Conservation (phyloP, 2,888 invertebrate species). For the Drosophila neonasuta region DNA sequence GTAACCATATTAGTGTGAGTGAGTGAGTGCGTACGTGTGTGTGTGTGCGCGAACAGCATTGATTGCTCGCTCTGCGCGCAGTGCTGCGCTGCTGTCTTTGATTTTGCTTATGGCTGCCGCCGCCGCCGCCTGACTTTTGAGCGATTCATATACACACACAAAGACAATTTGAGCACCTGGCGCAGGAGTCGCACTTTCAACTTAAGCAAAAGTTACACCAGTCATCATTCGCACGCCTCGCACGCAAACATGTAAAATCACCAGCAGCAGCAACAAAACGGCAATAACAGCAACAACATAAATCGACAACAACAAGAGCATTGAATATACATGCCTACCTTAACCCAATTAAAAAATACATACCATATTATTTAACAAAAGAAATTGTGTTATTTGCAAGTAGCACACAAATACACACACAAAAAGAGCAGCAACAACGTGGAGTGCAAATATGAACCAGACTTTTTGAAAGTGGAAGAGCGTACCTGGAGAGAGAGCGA, state of each 20-base stretch:
- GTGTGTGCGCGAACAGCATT: constrained; percentile 53
- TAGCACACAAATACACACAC: constrained; percentile 34
- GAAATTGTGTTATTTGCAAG: constrained; percentile 75
- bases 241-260: constrained; percentile 30
- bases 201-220: constrained; percentile 48
- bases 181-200: constrained; percentile 72
- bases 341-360: constrained; percentile 79
- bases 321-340: constrained; percentile 75
- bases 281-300: constrained; percentile 11
- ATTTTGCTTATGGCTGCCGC: constrained; percentile 68
- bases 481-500: constrained; percentile 8
- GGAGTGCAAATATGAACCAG: constrained; percentile 59
- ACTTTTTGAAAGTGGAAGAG: constrained; percentile 64
- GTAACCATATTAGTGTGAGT: constrained; percentile 48
- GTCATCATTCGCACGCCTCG: constrained; percentile 33
- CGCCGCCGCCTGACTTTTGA: constrained; percentile 66
- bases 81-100: constrained; percentile 57
- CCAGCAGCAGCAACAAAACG: constrained; percentile 21
- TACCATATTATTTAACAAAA: constrained; percentile 78
- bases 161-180: constrained; percentile 65
- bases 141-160: constrained; percentile 45
- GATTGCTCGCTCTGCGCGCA: constrained; percentile 55
- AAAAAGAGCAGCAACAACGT: constrained; percentile 48
- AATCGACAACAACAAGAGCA: constrained; percentile 35
- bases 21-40: constrained; percentile 23